Conservation (phyloP, 2,797 vertebrate species). For the Scleropages formosus region DNA sequence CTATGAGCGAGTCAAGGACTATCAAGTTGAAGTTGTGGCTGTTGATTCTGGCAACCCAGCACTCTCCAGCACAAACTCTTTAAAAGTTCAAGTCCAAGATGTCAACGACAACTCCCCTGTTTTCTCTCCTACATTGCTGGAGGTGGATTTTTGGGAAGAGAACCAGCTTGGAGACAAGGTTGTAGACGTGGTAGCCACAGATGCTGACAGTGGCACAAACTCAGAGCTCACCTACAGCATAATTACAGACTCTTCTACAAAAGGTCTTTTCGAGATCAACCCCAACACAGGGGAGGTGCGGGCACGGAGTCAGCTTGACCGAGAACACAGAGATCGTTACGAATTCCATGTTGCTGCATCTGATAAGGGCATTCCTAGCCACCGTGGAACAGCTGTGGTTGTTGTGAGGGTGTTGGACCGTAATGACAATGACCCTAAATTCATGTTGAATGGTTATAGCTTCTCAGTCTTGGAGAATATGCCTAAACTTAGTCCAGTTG, state of each 20-base stretch:
- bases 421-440: slow-evolving; percentile 98
- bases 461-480: slow-evolving; percentile 99
- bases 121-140: slow-evolving; percentile 88
- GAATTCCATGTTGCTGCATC: slow-evolving; percentile 90
- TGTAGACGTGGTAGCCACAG: slow-evolving; percentile 84
- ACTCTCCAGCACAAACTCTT: slow-evolving; percentile 92
- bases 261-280: slow-evolving; percentile 90
- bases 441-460: slow-evolving; percentile 97
- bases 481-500: slow-evolving; percentile 93
- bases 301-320: slow-evolving; percentile 87
- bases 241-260: slow-evolving; percentile 80
- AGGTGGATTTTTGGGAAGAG: slow-evolving; percentile 92
- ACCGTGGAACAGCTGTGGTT: slow-evolving; percentile 91
- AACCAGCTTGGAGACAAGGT: slow-evolving; percentile 88
- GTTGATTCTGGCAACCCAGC: slow-evolving; percentile 97
- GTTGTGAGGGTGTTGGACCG: slow-evolving; percentile 90
- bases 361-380: slow-evolving; percentile 91
- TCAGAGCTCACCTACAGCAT: slow-evolving; percentile 89
- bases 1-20: slow-evolving; percentile 87
- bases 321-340: slow-evolving; percentile 89
- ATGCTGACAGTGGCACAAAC: slow-evolving; percentile 93
- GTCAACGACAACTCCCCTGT: slow-evolving; percentile 93
- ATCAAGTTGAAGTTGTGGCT: slow-evolving; percentile 91
- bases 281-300: slow-evolving; percentile 86
- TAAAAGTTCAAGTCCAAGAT: slow-evolving; percentile 94